Percentiles rank a stretch among this genome's conserved stretches.
Evolutionary conservation across 2,113 vertebrate species (phyloP).

Genomic region (Cynopterus brachyotis): DNA sequence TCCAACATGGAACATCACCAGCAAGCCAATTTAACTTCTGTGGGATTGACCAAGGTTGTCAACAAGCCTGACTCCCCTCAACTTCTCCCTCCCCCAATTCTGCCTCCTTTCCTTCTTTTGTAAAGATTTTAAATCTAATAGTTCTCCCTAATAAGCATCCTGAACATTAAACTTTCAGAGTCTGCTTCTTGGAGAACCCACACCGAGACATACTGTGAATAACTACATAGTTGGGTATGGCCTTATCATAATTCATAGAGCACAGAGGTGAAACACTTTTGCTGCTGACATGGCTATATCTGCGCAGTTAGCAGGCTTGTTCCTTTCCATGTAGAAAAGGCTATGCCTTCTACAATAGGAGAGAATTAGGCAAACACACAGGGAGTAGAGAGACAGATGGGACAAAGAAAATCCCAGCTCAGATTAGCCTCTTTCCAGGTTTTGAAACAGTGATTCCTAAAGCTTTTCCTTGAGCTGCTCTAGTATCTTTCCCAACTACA

Average conservation of each 20-base stretch:
- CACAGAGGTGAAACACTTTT: background rate
- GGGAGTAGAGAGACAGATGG: background rate
- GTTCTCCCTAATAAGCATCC: background rate
- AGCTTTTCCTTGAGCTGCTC: background rate
- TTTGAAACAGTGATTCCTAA: background rate
- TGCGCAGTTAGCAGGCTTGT: background rate
- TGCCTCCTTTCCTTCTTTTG: background rate
- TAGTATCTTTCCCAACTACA: background rate
- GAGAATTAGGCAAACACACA: background rate
- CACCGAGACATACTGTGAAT: background rate
- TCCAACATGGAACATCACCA: fast-evolving
- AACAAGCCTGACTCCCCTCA: background rate
- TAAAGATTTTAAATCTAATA: background rate
- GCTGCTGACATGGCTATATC: too few species aligned
- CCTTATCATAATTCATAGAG: background rate
- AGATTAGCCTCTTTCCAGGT: background rate
- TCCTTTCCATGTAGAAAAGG: background rate
- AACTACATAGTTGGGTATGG: background rate
- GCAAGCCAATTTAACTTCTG: background rate
- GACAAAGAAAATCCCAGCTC: background rate
- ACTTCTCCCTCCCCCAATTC: background rate
- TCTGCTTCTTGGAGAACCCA: background rate
- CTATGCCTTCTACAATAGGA: background rate
- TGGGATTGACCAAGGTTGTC: background rate
- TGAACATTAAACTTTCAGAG: background rate